These are phyloP conservation scores for Anoplius nigerrimus DNA, from an alignment of 2,888 invertebrate genomes.

Conservation along the genomic window DNA sequence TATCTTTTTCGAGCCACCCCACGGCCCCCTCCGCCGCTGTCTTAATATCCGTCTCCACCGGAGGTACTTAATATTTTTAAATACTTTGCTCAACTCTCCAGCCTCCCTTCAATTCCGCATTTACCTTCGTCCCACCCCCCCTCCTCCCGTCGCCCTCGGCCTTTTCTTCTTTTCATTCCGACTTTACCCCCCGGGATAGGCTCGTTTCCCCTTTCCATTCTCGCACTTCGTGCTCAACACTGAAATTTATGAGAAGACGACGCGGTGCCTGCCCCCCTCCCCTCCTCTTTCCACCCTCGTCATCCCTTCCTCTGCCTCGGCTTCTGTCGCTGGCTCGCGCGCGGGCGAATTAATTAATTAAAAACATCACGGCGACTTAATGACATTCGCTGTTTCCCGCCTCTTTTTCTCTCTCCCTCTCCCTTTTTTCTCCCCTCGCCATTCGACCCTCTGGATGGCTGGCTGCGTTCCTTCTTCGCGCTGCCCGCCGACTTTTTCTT, in stretches of 20 bases:
- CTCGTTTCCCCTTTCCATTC: conserved; percentile 25
- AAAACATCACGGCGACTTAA: conserved; percentile 61
- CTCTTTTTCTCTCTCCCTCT: background rate
- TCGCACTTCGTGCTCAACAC: conserved; percentile 24
- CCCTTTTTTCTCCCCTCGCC: background rate
- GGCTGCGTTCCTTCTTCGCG: background rate
- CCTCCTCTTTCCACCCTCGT: too few species aligned
- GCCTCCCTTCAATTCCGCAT: conserved; percentile 10
- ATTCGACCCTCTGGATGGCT: too few species aligned
- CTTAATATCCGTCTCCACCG: conserved; percentile 49
- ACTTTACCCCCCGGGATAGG: conserved; percentile 6
- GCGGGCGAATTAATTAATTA: conserved; percentile 63
- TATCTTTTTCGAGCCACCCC: conserved; percentile 22
- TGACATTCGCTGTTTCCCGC: conserved; percentile 40
- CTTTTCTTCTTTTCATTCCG: conserved; percentile 24
- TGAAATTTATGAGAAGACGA: conserved; percentile 58
- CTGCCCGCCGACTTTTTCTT: background rate
- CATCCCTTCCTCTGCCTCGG: too few species aligned
- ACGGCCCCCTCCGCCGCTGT: conserved; percentile 35
- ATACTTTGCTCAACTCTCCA: conserved; percentile 50
- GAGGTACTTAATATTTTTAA: conserved; percentile 62
- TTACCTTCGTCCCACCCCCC: conserved; percentile 16
- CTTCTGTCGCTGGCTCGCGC: too few species aligned
- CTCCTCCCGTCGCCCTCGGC: conserved; percentile 15
- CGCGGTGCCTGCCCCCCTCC: conserved; percentile 37